Evolutionary conservation across 2,113 vertebrate species (phyloP).

Genomic region (Prunella fulvescens): DNA sequence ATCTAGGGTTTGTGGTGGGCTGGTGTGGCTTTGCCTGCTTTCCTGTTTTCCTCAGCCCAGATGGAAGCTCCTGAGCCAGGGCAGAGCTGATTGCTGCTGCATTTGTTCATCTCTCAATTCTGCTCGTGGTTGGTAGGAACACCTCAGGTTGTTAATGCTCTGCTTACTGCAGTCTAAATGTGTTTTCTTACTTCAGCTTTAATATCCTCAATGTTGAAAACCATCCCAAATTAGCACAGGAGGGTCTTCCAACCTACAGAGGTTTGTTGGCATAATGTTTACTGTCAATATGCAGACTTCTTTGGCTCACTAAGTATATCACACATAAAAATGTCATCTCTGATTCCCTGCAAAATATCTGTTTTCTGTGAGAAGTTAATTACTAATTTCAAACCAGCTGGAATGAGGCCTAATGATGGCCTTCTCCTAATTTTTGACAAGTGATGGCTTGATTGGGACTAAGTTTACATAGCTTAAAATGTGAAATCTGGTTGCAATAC

Average conservation of each 20-base stretch:
- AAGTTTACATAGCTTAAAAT: conserved; percentile 24
- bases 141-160: neutral
- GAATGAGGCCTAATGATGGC: conserved; percentile 57
- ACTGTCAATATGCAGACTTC: conserved; percentile 23
- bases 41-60: neutral
- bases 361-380: conserved; percentile 62
- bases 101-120: neutral
- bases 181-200: neutral
- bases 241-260: neutral
- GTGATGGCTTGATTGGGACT: conserved; percentile 24
- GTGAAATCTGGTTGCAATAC: conserved; percentile 32
- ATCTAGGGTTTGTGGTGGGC: neutral
- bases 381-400: conserved; percentile 45
- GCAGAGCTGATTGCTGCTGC: neutral
- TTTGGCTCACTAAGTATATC: conserved; percentile 44
- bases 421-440: conserved; percentile 61
- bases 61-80: neutral
- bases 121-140: neutral
- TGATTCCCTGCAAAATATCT: conserved; percentile 54
- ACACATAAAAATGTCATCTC: conserved; percentile 6
- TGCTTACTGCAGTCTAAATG: neutral
- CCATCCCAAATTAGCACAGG: neutral
- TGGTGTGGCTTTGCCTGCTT: neutral
- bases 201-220: neutral
- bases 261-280: conserved; percentile 56